Percentiles rank a stretch among this genome's conserved stretches.
Conservation (phyloP, 2,888 invertebrate genomes). For the Drosophila nigritarsus region DNA sequence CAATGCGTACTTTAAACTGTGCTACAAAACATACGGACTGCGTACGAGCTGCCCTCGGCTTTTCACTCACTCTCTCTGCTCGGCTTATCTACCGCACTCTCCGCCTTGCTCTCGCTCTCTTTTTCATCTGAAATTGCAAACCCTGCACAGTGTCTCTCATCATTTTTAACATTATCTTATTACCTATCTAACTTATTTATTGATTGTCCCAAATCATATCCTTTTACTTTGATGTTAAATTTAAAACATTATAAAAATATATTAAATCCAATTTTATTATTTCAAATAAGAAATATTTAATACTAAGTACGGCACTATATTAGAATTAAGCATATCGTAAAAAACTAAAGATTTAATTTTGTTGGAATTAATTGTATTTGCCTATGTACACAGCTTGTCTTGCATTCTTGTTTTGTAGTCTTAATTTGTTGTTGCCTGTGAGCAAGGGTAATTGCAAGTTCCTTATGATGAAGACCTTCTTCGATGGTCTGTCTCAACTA, state of each 20-base stretch:
- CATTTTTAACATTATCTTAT: neutral
- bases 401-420: no score
- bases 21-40: slow-evolving; percentile 53
- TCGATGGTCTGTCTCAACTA: no score
- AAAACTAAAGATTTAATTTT: no score
- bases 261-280: neutral
- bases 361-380: no score
- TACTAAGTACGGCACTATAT: no score
- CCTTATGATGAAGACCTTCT: no score
- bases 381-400: no score
- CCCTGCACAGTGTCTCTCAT: slow-evolving; percentile 15
- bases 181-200: neutral
- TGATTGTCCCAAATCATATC: neutral
- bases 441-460: no score
- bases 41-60: slow-evolving; percentile 39
- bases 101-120: slow-evolving; percentile 20
- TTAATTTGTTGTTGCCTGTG: no score
- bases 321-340: neutral
- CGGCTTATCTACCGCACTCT: slow-evolving; percentile 3
- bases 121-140: slow-evolving; percentile 14
- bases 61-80: slow-evolving; percentile 13
- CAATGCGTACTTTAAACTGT: slow-evolving; percentile 82
- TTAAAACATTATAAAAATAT: neutral
- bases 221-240: neutral
- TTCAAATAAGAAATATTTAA: neutral